phyloP scores from a whole-genome alignment of 2,797 vertebrate species.

The Natrix natrix region DNA sequence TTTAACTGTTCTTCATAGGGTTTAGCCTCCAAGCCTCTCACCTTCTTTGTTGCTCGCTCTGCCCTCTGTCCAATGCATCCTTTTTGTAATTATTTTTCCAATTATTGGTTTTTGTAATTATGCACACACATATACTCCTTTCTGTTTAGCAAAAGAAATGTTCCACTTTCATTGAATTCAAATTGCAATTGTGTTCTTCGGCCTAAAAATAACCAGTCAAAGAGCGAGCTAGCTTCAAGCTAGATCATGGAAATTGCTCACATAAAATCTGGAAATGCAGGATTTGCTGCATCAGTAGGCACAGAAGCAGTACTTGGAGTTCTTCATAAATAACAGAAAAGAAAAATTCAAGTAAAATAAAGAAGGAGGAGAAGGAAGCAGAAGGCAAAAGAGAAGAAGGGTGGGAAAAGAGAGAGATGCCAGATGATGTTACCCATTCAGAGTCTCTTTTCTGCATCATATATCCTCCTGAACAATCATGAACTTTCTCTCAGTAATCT shows the following conservation, averaged over 20 bases:
- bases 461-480: not conserved
- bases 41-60: not conserved
- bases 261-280: not conserved
- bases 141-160: not conserved
- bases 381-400: not conserved
- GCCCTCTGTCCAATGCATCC: not conserved
- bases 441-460: not conserved
- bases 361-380: not conserved
- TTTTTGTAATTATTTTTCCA: not conserved
- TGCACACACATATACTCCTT: not conserved
- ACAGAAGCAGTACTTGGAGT: not conserved
- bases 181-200: not conserved
- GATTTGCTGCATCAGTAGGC: not conserved
- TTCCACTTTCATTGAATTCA: not conserved
- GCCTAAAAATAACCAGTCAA: accelerated
- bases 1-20: not conserved
- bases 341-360: not conserved
- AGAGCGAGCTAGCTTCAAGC: not conserved
- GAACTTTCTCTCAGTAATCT: not conserved
- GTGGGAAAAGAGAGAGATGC: not conserved
- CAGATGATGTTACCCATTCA: not conserved
- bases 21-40: not conserved
- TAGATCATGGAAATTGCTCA: not conserved
- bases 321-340: not conserved
- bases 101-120: not conserved